Conservation (phyloP, 1,140 invertebrate species). For the Argopecten irradians region DNA sequence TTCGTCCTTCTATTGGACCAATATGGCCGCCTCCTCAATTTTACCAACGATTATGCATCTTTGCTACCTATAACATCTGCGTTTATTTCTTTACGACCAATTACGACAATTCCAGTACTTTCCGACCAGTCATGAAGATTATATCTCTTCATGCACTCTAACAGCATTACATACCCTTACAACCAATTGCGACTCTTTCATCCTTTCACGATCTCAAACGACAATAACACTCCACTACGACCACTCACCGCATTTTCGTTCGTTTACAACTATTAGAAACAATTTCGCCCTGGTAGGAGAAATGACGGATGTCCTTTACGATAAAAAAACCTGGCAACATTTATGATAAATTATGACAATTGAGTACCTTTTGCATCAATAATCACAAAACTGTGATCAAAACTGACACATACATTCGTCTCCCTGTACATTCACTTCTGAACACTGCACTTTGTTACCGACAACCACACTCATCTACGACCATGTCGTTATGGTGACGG, state of each 20-base stretch:
- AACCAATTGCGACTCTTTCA: background rate
- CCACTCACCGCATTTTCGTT: background rate
- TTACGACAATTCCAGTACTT: background rate
- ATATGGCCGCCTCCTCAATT: no score
- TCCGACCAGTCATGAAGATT: no score
- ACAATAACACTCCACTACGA: background rate
- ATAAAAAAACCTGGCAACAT: background rate
- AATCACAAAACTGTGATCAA: no score
- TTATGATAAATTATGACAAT: background rate
- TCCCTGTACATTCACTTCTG: background rate
- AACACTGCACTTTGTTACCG: slow-evolving; percentile 45
- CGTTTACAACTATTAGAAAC: background rate
- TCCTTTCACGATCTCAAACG: background rate
- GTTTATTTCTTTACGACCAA: background rate
- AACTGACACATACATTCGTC: background rate
- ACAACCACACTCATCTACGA: slow-evolving; percentile 68
- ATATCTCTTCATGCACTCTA: no score
- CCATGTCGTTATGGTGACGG: slow-evolving; percentile 65
- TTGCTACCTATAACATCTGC: no score
- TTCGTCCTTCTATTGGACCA: no score
- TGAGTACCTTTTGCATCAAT: background rate
- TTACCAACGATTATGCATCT: no score
- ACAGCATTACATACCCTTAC: no score
- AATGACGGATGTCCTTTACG: background rate
- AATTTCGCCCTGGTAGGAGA: background rate